phyloP scores from a whole-genome alignment of 2,113 vertebrate genomes.

The Poecile atricapillus region DNA sequence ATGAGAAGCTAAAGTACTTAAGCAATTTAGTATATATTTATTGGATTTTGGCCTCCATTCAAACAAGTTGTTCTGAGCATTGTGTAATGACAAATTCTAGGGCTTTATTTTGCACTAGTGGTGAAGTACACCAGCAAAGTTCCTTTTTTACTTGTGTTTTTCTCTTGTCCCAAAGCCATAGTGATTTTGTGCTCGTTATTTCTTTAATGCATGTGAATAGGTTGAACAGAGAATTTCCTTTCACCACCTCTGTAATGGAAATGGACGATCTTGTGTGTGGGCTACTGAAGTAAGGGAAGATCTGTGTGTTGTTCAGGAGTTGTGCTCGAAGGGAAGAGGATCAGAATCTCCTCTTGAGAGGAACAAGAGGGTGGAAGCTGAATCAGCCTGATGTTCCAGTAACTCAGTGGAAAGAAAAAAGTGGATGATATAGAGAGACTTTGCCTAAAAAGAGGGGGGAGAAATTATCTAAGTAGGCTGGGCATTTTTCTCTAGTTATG shows the following conservation, averaged over 20 bases:
- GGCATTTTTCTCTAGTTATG: accelerated
- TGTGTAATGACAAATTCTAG: background rate
- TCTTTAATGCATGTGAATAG: background rate
- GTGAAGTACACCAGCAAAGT: background rate
- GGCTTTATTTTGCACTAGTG: background rate
- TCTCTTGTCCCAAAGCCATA: background rate
- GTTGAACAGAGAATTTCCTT: background rate
- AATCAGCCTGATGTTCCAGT: background rate
- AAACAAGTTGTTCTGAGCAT: background rate
- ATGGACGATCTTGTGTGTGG: too few relatives aligned
- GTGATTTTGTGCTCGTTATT: background rate
- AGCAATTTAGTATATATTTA: background rate
- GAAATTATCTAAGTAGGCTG: background rate
- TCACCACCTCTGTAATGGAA: background rate
- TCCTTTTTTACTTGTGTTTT: background rate
- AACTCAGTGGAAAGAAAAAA: background rate
- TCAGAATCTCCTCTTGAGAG: background rate
- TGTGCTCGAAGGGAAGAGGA: background rate
- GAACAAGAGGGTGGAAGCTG: background rate
- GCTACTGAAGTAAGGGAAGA: background rate
- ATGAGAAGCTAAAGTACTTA: background rate
- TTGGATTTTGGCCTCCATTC: background rate
- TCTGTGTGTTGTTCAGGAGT: background rate
- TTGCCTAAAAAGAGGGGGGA: background rate
- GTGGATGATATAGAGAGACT: background rate